Conservation (phyloP, 2,888 invertebrate genomes). For the Lycocerus yunnanus region DNA sequence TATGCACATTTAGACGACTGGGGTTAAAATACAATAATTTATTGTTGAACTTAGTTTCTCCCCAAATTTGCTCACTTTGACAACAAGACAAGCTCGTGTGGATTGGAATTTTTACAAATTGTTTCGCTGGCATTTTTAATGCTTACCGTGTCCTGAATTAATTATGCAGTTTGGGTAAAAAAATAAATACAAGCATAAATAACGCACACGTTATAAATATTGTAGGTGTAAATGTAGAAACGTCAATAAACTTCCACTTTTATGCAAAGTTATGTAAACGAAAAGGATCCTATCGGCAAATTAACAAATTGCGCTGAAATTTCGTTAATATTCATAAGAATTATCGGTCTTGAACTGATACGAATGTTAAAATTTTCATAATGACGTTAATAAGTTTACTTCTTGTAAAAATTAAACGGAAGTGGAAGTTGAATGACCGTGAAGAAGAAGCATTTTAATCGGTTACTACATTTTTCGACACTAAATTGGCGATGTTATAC, state of each 20-base stretch:
- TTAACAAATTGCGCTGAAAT: not conserved
- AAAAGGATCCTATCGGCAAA: not conserved
- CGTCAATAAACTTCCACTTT: not conserved
- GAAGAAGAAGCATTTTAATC: conserved; percentile 11
- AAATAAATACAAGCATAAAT: not conserved
- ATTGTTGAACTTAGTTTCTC: too few relatives aligned
- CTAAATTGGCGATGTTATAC: conserved; percentile 6
- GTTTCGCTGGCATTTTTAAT: not conserved
- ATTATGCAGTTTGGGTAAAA: not conserved
- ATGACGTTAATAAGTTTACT: not conserved
- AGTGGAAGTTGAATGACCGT: conserved; percentile 23
- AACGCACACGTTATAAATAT: not conserved
- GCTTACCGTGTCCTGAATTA: not conserved
- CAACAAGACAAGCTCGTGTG: not conserved
- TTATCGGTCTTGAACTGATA: not conserved
- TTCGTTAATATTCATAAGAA: not conserved
- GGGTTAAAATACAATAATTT: too few relatives aligned
- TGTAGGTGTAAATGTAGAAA: not conserved
- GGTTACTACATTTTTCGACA: conserved; percentile 12
- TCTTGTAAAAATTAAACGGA: conserved; percentile 7
- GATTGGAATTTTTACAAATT: not conserved
- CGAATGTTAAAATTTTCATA: not conserved
- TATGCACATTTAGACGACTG: too few relatives aligned
- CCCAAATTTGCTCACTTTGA: not conserved
- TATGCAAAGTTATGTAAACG: not conserved